A percentile compares a stretch with the other conserved stretches of the same genome.
Conservation (phyloP, 2,888 invertebrate genomes). For the Cryptus armator region DNA sequence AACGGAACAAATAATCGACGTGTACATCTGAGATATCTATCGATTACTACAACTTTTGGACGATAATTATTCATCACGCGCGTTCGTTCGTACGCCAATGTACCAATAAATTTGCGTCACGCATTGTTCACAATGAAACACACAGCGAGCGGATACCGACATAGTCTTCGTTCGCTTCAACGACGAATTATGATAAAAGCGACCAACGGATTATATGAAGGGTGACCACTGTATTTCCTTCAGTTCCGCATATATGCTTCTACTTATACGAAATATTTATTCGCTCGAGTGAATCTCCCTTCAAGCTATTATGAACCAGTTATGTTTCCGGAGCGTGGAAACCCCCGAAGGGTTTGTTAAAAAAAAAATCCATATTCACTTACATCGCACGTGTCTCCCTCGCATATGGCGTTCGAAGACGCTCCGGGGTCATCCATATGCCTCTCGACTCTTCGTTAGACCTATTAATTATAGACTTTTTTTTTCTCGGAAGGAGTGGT, state of each 20-base stretch:
- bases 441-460: neutral
- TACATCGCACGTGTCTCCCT: slow-evolving; percentile 33
- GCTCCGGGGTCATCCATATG: slow-evolving; percentile 20
- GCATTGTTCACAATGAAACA: slow-evolving; percentile 25
- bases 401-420: slow-evolving; percentile 28
- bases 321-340: slow-evolving; percentile 42
- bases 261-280: slow-evolving; percentile 49
- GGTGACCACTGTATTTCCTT: slow-evolving; percentile 46
- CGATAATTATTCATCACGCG: neutral
- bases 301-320: slow-evolving; percentile 24
- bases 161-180: neutral
- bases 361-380: slow-evolving; percentile 42
- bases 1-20: slow-evolving; percentile 20
- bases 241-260: slow-evolving; percentile 2
- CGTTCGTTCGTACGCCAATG: neutral
- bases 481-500: slow-evolving; percentile 16
- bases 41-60: slow-evolving; percentile 21
- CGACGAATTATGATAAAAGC: slow-evolving; percentile 34
- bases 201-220: slow-evolving; percentile 21
- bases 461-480: slow-evolving; percentile 16
- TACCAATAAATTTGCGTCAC: slow-evolving; percentile 10
- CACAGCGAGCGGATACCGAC: slow-evolving; percentile 13
- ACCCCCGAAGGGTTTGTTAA: neutral
- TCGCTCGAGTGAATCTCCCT: slow-evolving; percentile 37
- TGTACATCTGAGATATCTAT: neutral